Conservation (phyloP, 2,888 invertebrate species). For the Abrostola triplasia region DNA sequence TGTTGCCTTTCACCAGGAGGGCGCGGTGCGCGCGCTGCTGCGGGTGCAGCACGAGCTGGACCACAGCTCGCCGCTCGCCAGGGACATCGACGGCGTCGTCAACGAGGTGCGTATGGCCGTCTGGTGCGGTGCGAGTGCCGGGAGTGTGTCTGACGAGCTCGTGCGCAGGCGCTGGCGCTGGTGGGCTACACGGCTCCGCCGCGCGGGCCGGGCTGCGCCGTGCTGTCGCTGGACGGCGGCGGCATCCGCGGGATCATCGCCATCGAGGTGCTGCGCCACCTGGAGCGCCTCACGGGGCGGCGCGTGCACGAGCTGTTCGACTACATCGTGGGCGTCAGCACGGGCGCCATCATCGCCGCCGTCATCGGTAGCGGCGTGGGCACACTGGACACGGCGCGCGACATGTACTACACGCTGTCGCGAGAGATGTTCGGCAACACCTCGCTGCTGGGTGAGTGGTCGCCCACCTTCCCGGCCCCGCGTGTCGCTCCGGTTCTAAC, state of each 20-base stretch:
- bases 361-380: constrained; percentile 89
- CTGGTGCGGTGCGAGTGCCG: constrained; percentile 61
- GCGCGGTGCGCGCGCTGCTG: constrained; percentile 90
- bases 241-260: constrained; percentile 96
- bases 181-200: constrained; percentile 92
- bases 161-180: constrained; percentile 88
- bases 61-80: constrained; percentile 67
- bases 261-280: constrained; percentile 93
- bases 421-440: constrained; percentile 85
- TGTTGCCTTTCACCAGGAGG: constrained; percentile 83
- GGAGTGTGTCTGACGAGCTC: constrained; percentile 69
- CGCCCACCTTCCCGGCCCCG: too few species aligned
- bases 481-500: too few species aligned
- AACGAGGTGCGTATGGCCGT: constrained; percentile 62
- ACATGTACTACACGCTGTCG: constrained; percentile 79
- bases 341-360: constrained; percentile 94
- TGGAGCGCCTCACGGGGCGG: constrained; percentile 92
- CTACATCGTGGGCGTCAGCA: constrained; percentile 94
- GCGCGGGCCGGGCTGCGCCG: constrained; percentile 92
- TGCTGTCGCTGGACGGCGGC: constrained; percentile 96
- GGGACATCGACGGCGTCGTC: constrained; percentile 68
- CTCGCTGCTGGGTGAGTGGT: constrained; percentile 65
- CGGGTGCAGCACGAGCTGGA: constrained; percentile 81
- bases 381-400: constrained; percentile 75
- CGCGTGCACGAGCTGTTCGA: constrained; percentile 94